Conservation (phyloP, 2,113 vertebrate species). For the Triplophysa dalaica region DNA sequence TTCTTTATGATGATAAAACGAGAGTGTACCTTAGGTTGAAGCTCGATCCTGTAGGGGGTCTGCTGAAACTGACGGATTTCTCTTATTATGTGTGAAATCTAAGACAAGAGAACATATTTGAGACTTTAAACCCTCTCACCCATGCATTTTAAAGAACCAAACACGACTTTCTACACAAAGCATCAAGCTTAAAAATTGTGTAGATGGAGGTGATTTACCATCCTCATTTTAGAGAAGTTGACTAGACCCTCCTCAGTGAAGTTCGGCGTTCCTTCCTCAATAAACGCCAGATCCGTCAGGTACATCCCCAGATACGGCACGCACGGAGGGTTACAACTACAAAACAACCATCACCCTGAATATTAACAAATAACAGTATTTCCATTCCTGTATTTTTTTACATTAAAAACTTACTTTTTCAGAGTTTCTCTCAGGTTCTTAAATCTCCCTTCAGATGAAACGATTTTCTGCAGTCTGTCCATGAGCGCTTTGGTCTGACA, state of each 20-base stretch:
- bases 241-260: constrained; percentile 90
- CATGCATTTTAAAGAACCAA: not conserved
- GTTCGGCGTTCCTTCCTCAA: constrained; percentile 88
- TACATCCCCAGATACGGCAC: constrained; percentile 91
- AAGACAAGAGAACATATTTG: constrained; percentile 1
- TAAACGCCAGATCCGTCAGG: constrained; percentile 85
- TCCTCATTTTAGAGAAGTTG: constrained; percentile 93
- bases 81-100: constrained; percentile 90
- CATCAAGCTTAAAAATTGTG: not conserved
- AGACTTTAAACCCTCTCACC: not conserved
- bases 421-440: constrained; percentile 90
- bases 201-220: constrained; percentile 70
- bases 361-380: not conserved
- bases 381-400: not conserved
- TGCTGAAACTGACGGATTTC: constrained; percentile 92
- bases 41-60: constrained; percentile 85
- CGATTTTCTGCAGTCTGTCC: constrained; percentile 88
- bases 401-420: constrained; percentile 79
- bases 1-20: too few relatives aligned
- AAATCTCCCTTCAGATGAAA: constrained; percentile 90
- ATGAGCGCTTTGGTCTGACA: constrained; percentile 84
- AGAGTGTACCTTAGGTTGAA: constrained; percentile 81
- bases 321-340: constrained; percentile 85
- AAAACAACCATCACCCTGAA: not conserved
- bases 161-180: not conserved